phyloP scores from a whole-genome alignment of 2,113 vertebrate genomes.

The Pteropus alecto region DNA sequence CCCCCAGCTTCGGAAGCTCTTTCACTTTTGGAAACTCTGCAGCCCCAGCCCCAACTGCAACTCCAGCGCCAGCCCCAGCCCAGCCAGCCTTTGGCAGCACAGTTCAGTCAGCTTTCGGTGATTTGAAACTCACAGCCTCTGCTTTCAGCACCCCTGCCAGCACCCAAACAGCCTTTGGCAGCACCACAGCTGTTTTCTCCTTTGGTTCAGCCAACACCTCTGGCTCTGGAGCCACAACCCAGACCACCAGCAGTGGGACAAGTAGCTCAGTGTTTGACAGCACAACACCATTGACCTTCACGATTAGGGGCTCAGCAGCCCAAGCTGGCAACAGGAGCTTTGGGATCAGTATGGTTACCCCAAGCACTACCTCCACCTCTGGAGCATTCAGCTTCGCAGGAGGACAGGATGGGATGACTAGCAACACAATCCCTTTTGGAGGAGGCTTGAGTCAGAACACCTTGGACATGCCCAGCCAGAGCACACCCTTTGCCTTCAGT shows the following conservation, averaged over 20 bases:
- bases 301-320: conserved; percentile 78
- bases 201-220: conserved; percentile 79
- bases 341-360: not conserved
- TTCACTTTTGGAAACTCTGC: conserved; percentile 85
- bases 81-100: conserved; percentile 82
- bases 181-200: conserved; percentile 67
- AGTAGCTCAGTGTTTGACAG: conserved; percentile 58
- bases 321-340: conserved; percentile 63
- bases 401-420: conserved; percentile 72
- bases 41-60: fast-evolving
- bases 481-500: conserved; percentile 70
- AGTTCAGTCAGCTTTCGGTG: conserved; percentile 82
- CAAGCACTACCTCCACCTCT: not conserved
- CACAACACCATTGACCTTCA: conserved; percentile 80
- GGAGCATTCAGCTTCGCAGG: conserved; percentile 80
- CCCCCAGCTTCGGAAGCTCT: conserved; percentile 74
- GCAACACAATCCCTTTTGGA: conserved; percentile 79
- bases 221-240: conserved; percentile 80
- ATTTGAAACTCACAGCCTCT: conserved; percentile 57
- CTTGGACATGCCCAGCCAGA: conserved; percentile 77
- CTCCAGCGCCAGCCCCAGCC: not conserved
- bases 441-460: conserved; percentile 75
- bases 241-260: conserved; percentile 78
- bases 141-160: conserved; percentile 76
- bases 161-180: conserved; percentile 73